These are phyloP conservation scores for Drosophila cognata DNA, from an alignment of 2,888 invertebrate species.

Conservation along the genomic window DNA sequence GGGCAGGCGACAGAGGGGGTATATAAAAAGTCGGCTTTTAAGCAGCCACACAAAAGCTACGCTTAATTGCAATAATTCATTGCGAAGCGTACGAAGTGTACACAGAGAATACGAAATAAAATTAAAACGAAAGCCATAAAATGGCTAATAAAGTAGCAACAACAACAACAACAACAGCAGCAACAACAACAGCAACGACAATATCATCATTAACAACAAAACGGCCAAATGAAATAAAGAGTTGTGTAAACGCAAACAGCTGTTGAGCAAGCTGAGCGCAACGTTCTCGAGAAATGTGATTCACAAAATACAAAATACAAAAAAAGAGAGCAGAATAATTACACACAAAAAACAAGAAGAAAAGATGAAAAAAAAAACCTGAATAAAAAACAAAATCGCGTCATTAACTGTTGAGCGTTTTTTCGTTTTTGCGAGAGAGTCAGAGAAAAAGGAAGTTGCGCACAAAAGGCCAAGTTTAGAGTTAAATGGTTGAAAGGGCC, in stretches of 20 bases:
- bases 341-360: neutral
- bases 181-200: constrained; percentile 17
- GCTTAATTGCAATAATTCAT: constrained; percentile 80
- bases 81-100: constrained; percentile 51
- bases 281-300: constrained; percentile 50
- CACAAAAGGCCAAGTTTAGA: constrained; percentile 41
- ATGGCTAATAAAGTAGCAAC: constrained; percentile 65
- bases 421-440: neutral
- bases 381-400: constrained; percentile 48
- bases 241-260: constrained; percentile 73
- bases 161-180: constrained; percentile 12
- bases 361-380: constrained; percentile 20
- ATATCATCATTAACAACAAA: constrained; percentile 15
- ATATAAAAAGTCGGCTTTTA: constrained; percentile 59
- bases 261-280: constrained; percentile 44
- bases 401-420: constrained; percentile 50
- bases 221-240: constrained; percentile 50
- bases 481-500: constrained; percentile 1
- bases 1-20: neutral
- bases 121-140: constrained; percentile 68
- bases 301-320: constrained; percentile 18
- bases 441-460: constrained; percentile 34
- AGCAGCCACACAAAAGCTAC: constrained; percentile 69
- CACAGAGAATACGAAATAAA: constrained; percentile 45
- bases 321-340: constrained; percentile 13